Conservation (phyloP, 2,113 vertebrate species). For the Chionodraco myersi region DNA sequence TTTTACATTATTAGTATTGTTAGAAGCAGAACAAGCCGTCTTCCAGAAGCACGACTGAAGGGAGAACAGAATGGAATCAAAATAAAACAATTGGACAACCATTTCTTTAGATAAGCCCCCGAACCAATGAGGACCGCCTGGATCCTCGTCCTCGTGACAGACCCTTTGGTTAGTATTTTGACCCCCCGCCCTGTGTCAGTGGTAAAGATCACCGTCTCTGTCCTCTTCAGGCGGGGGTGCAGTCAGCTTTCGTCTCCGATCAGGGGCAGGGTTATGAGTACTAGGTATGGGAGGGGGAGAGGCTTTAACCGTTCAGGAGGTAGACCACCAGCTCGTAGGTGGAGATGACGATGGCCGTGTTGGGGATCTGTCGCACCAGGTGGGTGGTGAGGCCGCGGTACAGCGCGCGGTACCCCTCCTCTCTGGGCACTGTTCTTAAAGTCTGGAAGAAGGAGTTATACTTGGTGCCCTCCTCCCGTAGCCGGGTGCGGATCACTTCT, state of each 20-base stretch:
- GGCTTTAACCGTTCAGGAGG: conserved; percentile 91
- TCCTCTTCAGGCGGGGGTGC: conserved; percentile 33
- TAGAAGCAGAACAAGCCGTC: conserved; percentile 34
- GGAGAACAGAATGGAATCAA: conserved; percentile 33
- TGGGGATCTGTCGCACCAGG: conserved; percentile 97
- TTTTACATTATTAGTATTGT: conserved; percentile 40
- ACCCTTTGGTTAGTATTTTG: conserved; percentile 27
- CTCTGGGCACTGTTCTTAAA: conserved; percentile 89
- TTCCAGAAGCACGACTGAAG: conserved; percentile 14
- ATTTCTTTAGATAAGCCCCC: conserved; percentile 23
- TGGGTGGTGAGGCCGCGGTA: conserved; percentile 97
- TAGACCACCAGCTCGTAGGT: conserved; percentile 98
- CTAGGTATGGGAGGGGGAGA: not conserved
- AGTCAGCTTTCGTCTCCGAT: conserved; percentile 24
- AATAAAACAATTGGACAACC: conserved; percentile 15
- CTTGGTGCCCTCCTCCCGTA: conserved; percentile 98
- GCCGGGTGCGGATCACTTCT: conserved; percentile 98
- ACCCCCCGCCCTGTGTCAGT: conserved; percentile 16
- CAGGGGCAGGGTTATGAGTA: conserved; percentile 25
- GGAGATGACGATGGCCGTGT: conserved; percentile 99
- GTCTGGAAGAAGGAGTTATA: conserved; percentile 98
- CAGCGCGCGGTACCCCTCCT: conserved; percentile 95
- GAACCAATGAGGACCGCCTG: conserved; percentile 17
- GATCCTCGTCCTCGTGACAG: conserved; percentile 16
- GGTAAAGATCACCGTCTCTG: conserved; percentile 3